phyloP scores from a whole-genome alignment of 2,797 vertebrate genomes.

The Anolis apletophallus region DNA sequence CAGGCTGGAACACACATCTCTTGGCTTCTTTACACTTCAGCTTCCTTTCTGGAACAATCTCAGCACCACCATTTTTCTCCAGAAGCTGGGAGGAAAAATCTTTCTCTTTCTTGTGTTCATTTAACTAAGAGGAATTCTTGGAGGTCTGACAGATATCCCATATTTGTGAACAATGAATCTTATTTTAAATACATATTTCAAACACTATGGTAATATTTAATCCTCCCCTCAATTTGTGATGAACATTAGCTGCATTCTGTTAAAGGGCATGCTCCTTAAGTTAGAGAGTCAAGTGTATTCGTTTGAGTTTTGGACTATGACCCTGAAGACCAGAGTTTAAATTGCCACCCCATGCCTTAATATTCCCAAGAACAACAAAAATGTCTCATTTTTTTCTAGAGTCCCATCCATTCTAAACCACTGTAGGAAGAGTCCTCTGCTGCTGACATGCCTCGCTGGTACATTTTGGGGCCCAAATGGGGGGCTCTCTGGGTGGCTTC shows the following conservation, averaged over 20 bases:
- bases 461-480: no score
- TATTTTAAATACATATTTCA: not conserved
- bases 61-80: not conserved
- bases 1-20: not conserved
- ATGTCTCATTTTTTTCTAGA: no score
- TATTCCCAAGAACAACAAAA: no score
- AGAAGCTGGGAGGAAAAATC: not conserved
- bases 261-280: not conserved
- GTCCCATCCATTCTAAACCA: no score
- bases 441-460: no score
- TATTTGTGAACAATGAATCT: not conserved
- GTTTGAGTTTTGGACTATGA: no score
- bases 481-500: no score
- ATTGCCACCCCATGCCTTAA: no score
- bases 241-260: conserved; percentile 3
- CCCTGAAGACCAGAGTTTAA: no score
- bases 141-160: not conserved
- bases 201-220: not conserved
- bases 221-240: not conserved
- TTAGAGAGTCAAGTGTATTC: not conserved
- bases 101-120: not conserved
- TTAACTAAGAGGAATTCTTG: conserved; percentile 29
- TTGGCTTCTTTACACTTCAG: not conserved
- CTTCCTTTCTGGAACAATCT: not conserved
- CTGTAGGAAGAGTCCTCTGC: no score